Evolutionary conservation across 53 echinoderm and acorn worm genomes (phyloP).

Genomic region (Paracentrotus lividus): DNA sequence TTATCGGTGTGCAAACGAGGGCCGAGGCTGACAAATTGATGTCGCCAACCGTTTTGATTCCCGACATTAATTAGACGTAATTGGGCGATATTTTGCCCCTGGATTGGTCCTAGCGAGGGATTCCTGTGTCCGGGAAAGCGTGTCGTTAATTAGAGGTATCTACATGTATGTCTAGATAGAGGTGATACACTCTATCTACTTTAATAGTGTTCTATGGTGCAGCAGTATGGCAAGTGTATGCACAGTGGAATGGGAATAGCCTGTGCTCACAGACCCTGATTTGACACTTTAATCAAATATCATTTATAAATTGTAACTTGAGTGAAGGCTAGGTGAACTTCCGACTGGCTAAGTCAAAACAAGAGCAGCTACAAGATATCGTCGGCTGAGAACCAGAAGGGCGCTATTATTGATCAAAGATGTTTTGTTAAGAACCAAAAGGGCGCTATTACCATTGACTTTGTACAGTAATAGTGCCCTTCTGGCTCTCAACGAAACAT

Average conservation of each 20-base stretch:
- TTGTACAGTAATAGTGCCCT: no score
- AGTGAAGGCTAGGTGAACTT: no score
- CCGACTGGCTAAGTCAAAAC: no score
- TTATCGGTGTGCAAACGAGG: slow-evolving; percentile 42
- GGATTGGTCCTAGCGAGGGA: background rate
- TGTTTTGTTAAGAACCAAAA: no score
- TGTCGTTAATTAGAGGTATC: slow-evolving; percentile 25
- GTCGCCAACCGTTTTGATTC: background rate
- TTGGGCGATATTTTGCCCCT: slow-evolving; percentile 10
- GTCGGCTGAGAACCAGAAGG: no score
- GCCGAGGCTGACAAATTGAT: slow-evolving; percentile 47
- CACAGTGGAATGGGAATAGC: background rate
- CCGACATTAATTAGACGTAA: slow-evolving; percentile 32
- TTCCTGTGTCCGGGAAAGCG: background rate
- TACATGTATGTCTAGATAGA: background rate
- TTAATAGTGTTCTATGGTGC: background rate
- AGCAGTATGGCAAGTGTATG: background rate
- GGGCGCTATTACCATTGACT: no score
- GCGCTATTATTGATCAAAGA: no score
- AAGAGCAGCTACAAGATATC: no score
- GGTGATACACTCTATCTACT: background rate
- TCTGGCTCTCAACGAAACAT: no score
- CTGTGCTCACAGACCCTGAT: no score
- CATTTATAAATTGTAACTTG: no score
- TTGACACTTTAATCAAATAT: no score